Conservation (phyloP, 2,888 invertebrate species). For the Hanleya hanleyi region DNA sequence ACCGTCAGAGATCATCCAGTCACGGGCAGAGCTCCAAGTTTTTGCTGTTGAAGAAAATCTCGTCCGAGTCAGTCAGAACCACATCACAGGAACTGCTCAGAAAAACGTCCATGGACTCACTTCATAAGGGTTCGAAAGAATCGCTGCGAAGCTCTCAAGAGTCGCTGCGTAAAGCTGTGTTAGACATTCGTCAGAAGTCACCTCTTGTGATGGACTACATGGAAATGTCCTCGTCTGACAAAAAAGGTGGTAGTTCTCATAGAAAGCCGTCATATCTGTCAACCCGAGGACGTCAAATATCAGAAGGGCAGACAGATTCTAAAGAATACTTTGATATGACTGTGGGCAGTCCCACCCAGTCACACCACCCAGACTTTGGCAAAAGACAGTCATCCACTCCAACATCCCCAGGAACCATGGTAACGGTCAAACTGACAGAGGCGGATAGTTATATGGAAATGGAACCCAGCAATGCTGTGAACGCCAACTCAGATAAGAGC, state of each 20-base stretch:
- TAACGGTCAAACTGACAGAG: background rate
- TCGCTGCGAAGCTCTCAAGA: slow-evolving; percentile 8
- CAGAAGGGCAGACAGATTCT: too few relatives aligned
- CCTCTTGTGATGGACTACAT: background rate
- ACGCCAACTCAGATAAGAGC: background rate
- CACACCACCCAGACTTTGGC: background rate
- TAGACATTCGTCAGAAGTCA: background rate
- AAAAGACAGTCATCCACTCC: background rate
- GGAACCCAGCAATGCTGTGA: background rate
- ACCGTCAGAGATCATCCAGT: slow-evolving; percentile 66
- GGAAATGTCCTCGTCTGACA: background rate
- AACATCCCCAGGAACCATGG: background rate
- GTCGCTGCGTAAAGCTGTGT: background rate
- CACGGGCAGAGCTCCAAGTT: slow-evolving; percentile 58
- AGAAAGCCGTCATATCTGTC: background rate
- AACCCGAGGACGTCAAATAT: too few relatives aligned
- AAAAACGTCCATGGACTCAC: slow-evolving; percentile 53
- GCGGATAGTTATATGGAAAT: background rate
- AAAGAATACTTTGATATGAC: slow-evolving; percentile 1
- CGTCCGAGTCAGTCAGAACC: slow-evolving; percentile 52
- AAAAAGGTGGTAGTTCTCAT: background rate
- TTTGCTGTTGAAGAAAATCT: slow-evolving; percentile 43
- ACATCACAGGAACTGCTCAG: slow-evolving; percentile 52
- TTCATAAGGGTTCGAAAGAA: slow-evolving; percentile 21
- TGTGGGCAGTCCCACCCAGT: background rate